Base-by-base conservation (phyloP, 2,113 vertebrate genomes). In the Pungitius pungitius region DNA sequence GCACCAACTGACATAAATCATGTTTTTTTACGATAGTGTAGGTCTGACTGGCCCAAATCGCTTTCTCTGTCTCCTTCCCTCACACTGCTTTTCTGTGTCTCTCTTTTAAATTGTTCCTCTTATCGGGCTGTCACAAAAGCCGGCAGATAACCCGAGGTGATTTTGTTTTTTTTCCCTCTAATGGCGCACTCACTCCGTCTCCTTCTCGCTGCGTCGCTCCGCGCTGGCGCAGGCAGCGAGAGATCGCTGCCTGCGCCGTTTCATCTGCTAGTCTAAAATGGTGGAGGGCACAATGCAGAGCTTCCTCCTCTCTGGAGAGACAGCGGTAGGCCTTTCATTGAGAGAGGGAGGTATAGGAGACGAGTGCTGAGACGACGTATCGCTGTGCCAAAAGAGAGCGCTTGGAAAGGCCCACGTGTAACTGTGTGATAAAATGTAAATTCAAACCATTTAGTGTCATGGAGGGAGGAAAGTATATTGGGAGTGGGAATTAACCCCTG, bases 191-290 rank as follows among this genome's bases (percentile, higher is more conserved):
- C 82, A 1, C 63, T 80, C 56, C 64, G 69, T 80, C 66, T 49
- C 57, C 49, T 60, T 82, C 72, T 80, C 6, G 4, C 58, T 24
- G 14, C 77, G 64, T 35, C 81, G 61, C 77, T 84, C 81, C 1
- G 52, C 43, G 43, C 82, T 27, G 59, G 47, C 57, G 0, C 77
- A 79, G 0, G 61, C 47, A 4, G 80, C 27, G 76, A 24, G 49
- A 79, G 73, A 75, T 12, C 67, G 86, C 75, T 79, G 56, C n/a
- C 52, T 52, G 60, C 17, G 43, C 33, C 47, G 72, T 87, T 92
- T 91, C 85, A 90, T 88, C 80, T 88, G 86, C 74, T 84, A 85
- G 75, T 89, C 80, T 88, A 70, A 90, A 90, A 83, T 69, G 54
- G 81, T 78, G 73, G 84, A 78, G 83, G 75, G 81, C 81, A 79